Percentiles rank a stretch among this genome's conserved stretches.
These are phyloP conservation scores for Corbicula japonica DNA, from an alignment of 2,888 invertebrate genomes.

Conservation along the genomic window DNA sequence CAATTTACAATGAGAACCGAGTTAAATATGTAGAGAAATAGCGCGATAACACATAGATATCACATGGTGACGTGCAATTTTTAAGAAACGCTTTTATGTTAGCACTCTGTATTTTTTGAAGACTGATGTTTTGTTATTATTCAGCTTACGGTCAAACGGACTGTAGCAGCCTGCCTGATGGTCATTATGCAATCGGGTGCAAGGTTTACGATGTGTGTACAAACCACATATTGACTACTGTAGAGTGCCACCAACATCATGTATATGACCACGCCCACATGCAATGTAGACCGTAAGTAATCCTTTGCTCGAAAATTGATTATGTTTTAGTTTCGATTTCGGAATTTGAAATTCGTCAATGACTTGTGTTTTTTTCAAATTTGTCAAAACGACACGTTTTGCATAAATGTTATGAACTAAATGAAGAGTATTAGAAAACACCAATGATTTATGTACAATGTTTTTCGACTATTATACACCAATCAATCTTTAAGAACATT, in stretches of 20 bases:
- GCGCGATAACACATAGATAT: too few relatives aligned
- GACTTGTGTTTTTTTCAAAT: neutral
- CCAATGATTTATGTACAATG: neutral
- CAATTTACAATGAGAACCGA: too few relatives aligned
- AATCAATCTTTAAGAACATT: too few relatives aligned
- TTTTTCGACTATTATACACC: neutral
- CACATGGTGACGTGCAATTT: too few relatives aligned
- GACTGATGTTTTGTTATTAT: neutral
- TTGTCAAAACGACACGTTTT: neutral
- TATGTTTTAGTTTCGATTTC: neutral
- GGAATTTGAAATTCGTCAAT: neutral
- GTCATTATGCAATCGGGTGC: constrained; percentile 57
- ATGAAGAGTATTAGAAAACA: neutral
- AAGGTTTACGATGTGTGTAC: constrained; percentile 50
- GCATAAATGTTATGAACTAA: neutral
- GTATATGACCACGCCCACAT: constrained; percentile 44
- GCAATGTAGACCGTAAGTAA: constrained; percentile 51
- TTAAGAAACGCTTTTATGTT: too few relatives aligned
- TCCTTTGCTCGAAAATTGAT: neutral
- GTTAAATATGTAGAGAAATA: too few relatives aligned
- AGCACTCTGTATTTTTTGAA: too few relatives aligned
- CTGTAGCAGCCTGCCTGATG: constrained; percentile 40
- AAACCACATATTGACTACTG: constrained; percentile 19
- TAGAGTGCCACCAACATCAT: constrained; percentile 38
- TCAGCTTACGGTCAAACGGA: constrained; percentile 27